These are phyloP conservation scores for Umimayanthus chanpuru DNA, from an alignment of 92 coral and sea anemone genomes.

Conservation along the genomic window DNA sequence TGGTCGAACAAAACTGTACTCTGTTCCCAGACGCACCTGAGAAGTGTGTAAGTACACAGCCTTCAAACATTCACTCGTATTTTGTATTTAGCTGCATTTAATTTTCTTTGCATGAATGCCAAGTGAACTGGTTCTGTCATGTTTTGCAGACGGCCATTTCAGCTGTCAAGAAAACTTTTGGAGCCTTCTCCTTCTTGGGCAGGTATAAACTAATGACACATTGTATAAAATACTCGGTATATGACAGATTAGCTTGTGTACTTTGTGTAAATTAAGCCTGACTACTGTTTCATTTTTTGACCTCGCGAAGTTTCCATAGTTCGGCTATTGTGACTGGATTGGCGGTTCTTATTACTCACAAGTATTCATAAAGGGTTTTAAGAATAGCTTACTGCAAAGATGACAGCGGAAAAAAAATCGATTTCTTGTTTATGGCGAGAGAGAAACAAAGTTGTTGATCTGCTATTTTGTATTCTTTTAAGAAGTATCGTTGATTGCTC, in stretches of 20 bases:
- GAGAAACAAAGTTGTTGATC: background rate
- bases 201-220: constrained; percentile 6
- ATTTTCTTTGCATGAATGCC: background rate
- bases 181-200: constrained; percentile 22
- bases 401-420: background rate
- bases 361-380: no score
- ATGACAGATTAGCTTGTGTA: background rate
- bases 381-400: background rate
- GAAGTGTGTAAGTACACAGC: constrained; percentile 31
- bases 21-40: constrained; percentile 21
- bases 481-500: no score
- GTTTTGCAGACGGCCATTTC: constrained; percentile 19
- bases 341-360: no score
- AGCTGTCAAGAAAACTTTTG: constrained; percentile 30
- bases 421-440: background rate
- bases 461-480: no score
- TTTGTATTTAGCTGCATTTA: background rate
- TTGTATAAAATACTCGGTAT: background rate
- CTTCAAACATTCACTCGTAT: background rate
- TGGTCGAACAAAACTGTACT: constrained; percentile 32
- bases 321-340: no score
- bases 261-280: background rate
- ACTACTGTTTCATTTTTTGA: background rate
- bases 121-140: background rate
- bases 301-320: no score